Evolutionary conservation across 2,888 invertebrate genomes (phyloP).

Genomic region (Psylliodes chrysocephalus): DNA sequence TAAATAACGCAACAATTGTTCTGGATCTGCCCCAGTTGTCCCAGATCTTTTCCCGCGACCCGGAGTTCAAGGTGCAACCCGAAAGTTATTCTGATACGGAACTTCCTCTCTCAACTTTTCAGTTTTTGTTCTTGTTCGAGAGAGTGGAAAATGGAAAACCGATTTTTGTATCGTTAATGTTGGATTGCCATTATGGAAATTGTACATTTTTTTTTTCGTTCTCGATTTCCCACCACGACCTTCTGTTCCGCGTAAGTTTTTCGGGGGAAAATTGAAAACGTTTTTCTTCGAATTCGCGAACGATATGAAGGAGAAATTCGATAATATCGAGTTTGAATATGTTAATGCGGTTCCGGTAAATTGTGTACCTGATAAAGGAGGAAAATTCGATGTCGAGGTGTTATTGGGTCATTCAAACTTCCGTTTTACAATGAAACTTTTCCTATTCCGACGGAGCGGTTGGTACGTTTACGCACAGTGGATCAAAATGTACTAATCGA

Average conservation of each 20-base stretch:
- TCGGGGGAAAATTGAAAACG: constrained; percentile 27
- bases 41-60: neutral
- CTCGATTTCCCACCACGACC: constrained; percentile 10
- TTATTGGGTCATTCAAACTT: too few species aligned
- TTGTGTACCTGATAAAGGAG: constrained; percentile 9
- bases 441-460: too few species aligned
- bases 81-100: constrained; percentile 10
- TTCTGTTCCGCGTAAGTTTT: constrained; percentile 18
- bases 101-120: neutral
- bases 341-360: neutral
- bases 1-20: too few species aligned
- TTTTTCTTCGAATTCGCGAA: constrained; percentile 16
- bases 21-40: neutral
- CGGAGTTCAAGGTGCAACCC: neutral
- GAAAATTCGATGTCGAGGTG: neutral
- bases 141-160: constrained; percentile 31
- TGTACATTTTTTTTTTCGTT: constrained; percentile 32
- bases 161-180: constrained; percentile 32
- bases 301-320: constrained; percentile 18
- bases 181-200: constrained; percentile 33
- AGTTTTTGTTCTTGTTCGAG: constrained; percentile 27
- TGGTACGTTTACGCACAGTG: too few species aligned
- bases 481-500: too few species aligned
- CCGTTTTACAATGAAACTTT: too few species aligned
- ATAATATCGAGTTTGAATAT: constrained; percentile 12